Evolutionary conservation across 2,888 invertebrate species (phyloP).

Genomic region (Lucinisca nassula): DNA sequence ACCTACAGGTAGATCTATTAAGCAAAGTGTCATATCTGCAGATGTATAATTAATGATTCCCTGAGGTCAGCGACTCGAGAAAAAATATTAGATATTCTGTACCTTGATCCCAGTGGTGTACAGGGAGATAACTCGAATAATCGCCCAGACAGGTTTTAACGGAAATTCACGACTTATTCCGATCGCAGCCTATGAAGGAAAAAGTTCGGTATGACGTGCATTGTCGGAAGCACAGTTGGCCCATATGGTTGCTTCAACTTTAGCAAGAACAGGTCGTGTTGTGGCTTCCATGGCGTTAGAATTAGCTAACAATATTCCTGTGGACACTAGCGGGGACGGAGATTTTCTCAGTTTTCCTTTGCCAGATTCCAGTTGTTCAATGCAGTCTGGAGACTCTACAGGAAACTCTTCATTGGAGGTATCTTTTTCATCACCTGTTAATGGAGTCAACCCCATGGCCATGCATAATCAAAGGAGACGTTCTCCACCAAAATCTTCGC

Average conservation of each 20-base stretch:
- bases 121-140: no score
- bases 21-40: no score
- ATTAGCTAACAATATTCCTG: constrained; percentile 36
- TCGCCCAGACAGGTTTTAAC: no score
- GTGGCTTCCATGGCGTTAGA: constrained; percentile 72
- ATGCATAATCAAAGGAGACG: neutral
- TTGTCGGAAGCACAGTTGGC: constrained; percentile 69
- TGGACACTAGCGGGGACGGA: neutral
- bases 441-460: neutral
- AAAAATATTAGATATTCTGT: no score
- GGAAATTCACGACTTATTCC: no score
- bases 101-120: no score
- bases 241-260: constrained; percentile 63
- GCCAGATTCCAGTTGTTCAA: neutral
- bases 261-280: constrained; percentile 68
- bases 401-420: neutral
- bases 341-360: neutral
- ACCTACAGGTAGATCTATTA: no score
- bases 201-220: no score
- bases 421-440: neutral
- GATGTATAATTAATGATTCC: no score
- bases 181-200: no score
- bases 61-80: no score
- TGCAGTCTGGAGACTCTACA: neutral
- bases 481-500: neutral